Evolutionary conservation across 2,797 vertebrate genomes (phyloP).

Genomic region (Danio choprae): DNA sequence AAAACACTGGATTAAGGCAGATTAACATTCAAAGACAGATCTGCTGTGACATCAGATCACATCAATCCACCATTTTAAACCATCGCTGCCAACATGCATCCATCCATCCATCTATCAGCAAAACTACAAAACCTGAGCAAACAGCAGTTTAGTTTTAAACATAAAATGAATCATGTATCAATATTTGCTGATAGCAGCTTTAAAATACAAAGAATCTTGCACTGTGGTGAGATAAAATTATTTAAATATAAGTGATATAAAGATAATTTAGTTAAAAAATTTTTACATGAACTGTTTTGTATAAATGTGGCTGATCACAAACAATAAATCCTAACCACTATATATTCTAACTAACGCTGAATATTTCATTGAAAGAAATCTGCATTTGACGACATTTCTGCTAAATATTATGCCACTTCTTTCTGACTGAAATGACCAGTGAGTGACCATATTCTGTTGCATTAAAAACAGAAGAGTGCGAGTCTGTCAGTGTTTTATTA

Average conservation of each 20-base stretch:
- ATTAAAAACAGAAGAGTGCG: too few relatives aligned
- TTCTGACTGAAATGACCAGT: not conserved
- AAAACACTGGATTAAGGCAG: conserved; percentile 69
- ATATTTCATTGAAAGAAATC: not conserved
- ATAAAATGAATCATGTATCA: not conserved
- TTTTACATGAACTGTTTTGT: not conserved
- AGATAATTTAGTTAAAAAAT: not conserved
- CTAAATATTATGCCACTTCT: not conserved
- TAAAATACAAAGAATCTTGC: not conserved
- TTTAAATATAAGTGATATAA: too few relatives aligned
- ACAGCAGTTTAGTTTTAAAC: not conserved
- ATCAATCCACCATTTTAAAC: conserved; percentile 29
- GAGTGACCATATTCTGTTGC: too few relatives aligned
- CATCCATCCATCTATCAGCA: not conserved
- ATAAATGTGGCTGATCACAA: not conserved
- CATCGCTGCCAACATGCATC: conserved; percentile 5
- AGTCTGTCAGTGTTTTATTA: too few relatives aligned
- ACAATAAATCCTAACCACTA: not conserved
- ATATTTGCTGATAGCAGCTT: not conserved
- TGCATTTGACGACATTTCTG: not conserved
- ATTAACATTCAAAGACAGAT: conserved; percentile 72
- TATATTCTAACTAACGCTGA: not conserved
- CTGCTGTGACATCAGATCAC: conserved; percentile 63
- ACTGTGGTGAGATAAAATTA: not conserved
- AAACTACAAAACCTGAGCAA: not conserved